Evolutionary conservation across 2,888 invertebrate species (phyloP), one percentile per base, ranked within the genome.

Genomic region (Phengaris alcon): DNA sequence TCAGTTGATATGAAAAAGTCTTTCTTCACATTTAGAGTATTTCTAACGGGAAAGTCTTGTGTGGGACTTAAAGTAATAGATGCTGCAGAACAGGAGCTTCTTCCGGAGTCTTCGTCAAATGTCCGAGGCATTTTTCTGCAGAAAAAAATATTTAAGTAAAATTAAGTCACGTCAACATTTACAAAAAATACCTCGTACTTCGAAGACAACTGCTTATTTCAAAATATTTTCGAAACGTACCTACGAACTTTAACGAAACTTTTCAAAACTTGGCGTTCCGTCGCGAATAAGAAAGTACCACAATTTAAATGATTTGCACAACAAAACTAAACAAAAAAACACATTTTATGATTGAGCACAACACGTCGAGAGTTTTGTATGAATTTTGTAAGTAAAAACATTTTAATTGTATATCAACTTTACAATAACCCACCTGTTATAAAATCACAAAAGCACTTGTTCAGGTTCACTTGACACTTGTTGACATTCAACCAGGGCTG

Each of bases 21-120:
- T 76, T 77, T 75, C 69, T 76, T 77, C 74, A 81, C 84, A 73
- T 76, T 74, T 79, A 77, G 75, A 13, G 59, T n/a, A 68, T 77
- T 46, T 73, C 83, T 82, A 64, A 79, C 77, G 76, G 85, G 84
- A 75, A 84, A 82, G 80, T 90, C 88, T 80, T 89, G 86, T 22
- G 88, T 82, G 2, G 93, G 90, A 76, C 89, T 90, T 57, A 90
- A 79, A 13, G 89, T 88, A 54, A 88, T 81, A 12, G 93, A 93
- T 4, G 89, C 88, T 5, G 92, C 92, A 48, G 94, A 93, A 79
- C 93, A 93, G 70, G 94, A 91, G 81, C 93, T 94, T 52, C 91
- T 88, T 3, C 94, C 93, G 1, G 93, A 94, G 79, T 94, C 93
- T 81, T 91, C 93, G 80, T 94, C 93, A 77, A 87, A 91, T 77